Evolutionary conservation across 2,888 invertebrate genomes (phyloP).

Genomic region (Parnassius orleans): DNA sequence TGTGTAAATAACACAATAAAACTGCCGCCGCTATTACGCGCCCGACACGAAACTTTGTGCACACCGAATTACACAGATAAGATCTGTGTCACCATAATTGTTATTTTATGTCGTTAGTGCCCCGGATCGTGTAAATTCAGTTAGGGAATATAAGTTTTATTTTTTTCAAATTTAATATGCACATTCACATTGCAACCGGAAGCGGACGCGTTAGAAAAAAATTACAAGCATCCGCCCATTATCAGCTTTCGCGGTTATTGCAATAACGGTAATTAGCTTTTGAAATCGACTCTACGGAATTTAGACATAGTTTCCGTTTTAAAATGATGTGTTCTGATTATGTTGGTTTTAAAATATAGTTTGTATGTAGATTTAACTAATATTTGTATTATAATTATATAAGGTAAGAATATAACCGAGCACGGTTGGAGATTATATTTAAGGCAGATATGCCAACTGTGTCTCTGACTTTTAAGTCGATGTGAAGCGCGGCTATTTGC

Average conservation of each 20-base stretch:
- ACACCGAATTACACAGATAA: constrained; percentile 73
- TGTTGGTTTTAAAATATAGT: constrained; percentile 27
- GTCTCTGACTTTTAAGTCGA: no score
- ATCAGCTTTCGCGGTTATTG: constrained; percentile 59
- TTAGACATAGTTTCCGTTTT: constrained; percentile 40
- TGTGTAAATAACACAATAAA: constrained; percentile 82
- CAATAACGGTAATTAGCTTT: constrained; percentile 68
- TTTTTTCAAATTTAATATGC: constrained; percentile 67
- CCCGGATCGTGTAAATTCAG: constrained; percentile 75
- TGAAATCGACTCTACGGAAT: constrained; percentile 48
- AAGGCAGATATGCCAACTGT: no score
- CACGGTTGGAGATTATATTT: no score
- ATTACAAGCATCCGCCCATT: constrained; percentile 69
- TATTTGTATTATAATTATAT: no score
- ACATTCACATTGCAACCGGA: constrained; percentile 59
- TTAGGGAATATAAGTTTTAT: constrained; percentile 64
- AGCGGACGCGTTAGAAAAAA: constrained; percentile 74
- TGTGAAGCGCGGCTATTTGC: no score
- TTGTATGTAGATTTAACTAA: no score
- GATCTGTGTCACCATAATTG: constrained; percentile 76
- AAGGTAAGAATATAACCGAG: no score
- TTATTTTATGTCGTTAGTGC: constrained; percentile 77
- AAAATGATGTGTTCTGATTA: constrained; percentile 34
- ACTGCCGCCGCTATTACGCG: constrained; percentile 63
- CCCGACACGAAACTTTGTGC: constrained; percentile 64